Conservation (phyloP, 2,888 invertebrate species). For the Mystacides longicornis region DNA sequence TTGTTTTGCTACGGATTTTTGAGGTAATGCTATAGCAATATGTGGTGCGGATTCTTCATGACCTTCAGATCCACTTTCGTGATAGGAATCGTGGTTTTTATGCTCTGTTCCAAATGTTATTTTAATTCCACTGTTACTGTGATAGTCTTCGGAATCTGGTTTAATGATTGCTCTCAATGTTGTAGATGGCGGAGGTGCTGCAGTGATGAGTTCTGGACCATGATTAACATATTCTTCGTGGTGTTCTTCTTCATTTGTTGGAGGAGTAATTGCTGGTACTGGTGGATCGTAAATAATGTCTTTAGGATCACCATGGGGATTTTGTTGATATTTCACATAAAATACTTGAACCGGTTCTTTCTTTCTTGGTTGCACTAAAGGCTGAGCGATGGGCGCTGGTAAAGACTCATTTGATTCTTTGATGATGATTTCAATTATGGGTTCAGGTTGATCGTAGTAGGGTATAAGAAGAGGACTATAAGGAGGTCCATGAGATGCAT, state of each 20-base stretch:
- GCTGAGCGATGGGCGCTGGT: conserved; percentile 54
- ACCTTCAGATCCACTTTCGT: conserved; percentile 37
- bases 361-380: conserved; percentile 38
- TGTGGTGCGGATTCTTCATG: conserved; percentile 59
- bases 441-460: conserved; percentile 73
- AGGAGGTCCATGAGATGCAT: conserved; percentile 38
- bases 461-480: conserved; percentile 44
- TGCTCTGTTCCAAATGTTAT: conserved; percentile 72
- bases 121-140: conserved; percentile 72
- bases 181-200: conserved; percentile 59
- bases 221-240: conserved; percentile 50
- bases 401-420: conserved; percentile 81
- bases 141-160: conserved; percentile 78
- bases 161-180: conserved; percentile 78
- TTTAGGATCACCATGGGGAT: conserved; percentile 61
- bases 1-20: conserved; percentile 30
- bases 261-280: conserved; percentile 68
- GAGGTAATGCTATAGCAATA: conserved; percentile 52
- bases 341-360: conserved; percentile 87
- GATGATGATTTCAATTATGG: conserved; percentile 87
- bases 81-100: conserved; percentile 31
- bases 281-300: conserved; percentile 74
- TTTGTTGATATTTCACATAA: conserved; percentile 86
- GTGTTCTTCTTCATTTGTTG: conserved; percentile 53
- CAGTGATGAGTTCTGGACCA: conserved; percentile 37